Evolutionary conservation across 2,113 vertebrate genomes (phyloP).

Genomic region (Paracanthobrama guichenoti): DNA sequence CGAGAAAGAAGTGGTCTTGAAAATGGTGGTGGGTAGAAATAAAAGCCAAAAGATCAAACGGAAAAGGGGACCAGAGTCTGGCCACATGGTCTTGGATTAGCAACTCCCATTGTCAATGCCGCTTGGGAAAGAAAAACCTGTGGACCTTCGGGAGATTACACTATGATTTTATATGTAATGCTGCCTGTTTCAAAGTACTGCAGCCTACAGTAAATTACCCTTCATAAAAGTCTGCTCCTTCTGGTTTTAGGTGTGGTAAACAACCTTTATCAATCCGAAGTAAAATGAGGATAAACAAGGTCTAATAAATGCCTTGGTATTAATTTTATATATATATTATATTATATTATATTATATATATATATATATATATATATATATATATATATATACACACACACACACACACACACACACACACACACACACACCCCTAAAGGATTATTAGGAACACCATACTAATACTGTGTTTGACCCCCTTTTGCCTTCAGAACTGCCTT

Average conservation of each 20-base stretch:
- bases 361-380: too few species aligned
- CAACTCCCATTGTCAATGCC: constrained; percentile 39
- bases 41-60: constrained; percentile 63
- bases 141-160: constrained; percentile 52
- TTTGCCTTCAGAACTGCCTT: too few species aligned
- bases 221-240: constrained; percentile 4
- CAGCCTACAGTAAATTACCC: background rate
- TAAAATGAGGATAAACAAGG: background rate
- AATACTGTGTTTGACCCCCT: too few species aligned
- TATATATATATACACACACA: too few species aligned
- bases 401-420: too few species aligned
- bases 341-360: too few species aligned
- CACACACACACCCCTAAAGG: too few species aligned
- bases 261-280: background rate
- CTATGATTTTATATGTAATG: constrained; percentile 31
- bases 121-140: constrained; percentile 39
- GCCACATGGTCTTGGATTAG: constrained; percentile 74
- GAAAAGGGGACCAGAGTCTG: constrained; percentile 60
- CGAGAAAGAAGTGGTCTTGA: background rate
- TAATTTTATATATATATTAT: too few species aligned
- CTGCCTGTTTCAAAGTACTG: background rate
- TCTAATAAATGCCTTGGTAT: background rate
- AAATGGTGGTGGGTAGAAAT: constrained; percentile 35
- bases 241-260: background rate
- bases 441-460: too few species aligned